These are phyloP conservation scores for Boloria euphrosyne DNA, from an alignment of 2,888 invertebrate species.

Conservation along the genomic window DNA sequence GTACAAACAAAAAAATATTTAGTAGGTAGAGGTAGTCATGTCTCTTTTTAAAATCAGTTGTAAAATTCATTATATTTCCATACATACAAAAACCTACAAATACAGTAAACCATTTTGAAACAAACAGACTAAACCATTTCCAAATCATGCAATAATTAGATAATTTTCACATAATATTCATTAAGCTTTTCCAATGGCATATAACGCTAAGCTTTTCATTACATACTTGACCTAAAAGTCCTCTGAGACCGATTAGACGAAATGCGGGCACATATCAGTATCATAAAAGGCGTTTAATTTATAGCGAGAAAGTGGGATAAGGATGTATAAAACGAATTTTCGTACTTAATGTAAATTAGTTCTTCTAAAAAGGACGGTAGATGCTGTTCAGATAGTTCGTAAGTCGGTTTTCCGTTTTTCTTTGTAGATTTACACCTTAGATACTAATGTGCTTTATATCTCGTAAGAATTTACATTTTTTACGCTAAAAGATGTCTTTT, in stretches of 20 bases:
- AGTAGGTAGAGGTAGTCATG: too few species aligned
- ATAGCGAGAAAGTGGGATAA: slow-evolving; percentile 28
- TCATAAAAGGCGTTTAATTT: slow-evolving; percentile 37
- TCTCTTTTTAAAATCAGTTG: too few species aligned
- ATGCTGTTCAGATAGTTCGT: neutral
- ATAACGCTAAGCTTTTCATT: slow-evolving; percentile 4
- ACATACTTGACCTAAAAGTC: slow-evolving; percentile 30
- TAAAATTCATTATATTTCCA: neutral
- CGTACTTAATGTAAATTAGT: slow-evolving; percentile 2
- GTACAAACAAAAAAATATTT: too few species aligned
- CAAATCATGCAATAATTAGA: neutral
- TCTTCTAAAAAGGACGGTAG: neutral
- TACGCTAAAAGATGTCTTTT: too few species aligned
- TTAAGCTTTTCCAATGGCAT: neutral
- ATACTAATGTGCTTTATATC: too few species aligned
- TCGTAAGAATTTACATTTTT: too few species aligned
- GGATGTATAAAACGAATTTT: slow-evolving; percentile 6
- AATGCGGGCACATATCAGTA: slow-evolving; percentile 39
- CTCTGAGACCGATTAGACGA: slow-evolving; percentile 37
- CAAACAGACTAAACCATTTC: too few species aligned
- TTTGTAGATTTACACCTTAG: too few species aligned
- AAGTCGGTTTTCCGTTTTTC: neutral
- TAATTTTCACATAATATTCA: slow-evolving; percentile 1
- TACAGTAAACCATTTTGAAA: too few species aligned
- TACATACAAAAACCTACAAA: neutral